Conservation (phyloP, 1,140 invertebrate genomes). For the Euwallacea similis region DNA sequence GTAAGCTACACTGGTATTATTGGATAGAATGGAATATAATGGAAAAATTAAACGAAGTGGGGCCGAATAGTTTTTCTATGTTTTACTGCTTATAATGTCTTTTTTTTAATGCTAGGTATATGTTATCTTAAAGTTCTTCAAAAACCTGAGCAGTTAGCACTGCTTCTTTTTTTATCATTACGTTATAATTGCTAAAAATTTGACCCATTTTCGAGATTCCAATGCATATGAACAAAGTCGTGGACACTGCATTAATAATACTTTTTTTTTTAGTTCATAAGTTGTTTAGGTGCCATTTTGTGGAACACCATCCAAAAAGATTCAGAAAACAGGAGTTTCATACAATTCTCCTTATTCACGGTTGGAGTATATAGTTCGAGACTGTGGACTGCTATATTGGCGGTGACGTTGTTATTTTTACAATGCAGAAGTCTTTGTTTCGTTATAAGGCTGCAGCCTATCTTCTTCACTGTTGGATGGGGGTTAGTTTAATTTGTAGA, state of each 20-base stretch:
- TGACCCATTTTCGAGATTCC: too few relatives aligned
- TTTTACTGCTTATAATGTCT: too few relatives aligned
- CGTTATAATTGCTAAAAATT: too few relatives aligned
- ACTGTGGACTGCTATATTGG: constrained; percentile 81
- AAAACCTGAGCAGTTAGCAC: not conserved
- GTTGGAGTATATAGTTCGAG: constrained; percentile 76
- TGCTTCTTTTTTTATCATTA: too few relatives aligned
- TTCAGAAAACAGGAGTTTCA: constrained; percentile 61
- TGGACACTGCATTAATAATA: constrained; percentile 1
- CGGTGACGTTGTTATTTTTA: constrained; percentile 77
- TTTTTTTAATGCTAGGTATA: not conserved
- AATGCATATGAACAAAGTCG: too few relatives aligned
- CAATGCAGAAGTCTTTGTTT: constrained; percentile 80
- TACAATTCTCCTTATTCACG: constrained; percentile 73
- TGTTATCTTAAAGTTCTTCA: not conserved
- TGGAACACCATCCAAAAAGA: constrained; percentile 61
- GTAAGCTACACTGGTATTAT: constrained; percentile 53
- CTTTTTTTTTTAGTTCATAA: constrained; percentile 56
- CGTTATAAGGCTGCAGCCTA: constrained; percentile 72
- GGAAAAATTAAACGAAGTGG: too few relatives aligned
- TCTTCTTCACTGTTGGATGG: constrained; percentile 75
- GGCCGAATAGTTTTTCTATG: too few relatives aligned
- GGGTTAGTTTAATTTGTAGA: constrained; percentile 64
- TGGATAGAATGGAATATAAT: too few relatives aligned
- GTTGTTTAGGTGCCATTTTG: constrained; percentile 68